A percentile compares a stretch with the other conserved stretches of the same genome.
Evolutionary conservation across 1,140 invertebrate species (phyloP).

Genomic region (Ephestia elutella): DNA sequence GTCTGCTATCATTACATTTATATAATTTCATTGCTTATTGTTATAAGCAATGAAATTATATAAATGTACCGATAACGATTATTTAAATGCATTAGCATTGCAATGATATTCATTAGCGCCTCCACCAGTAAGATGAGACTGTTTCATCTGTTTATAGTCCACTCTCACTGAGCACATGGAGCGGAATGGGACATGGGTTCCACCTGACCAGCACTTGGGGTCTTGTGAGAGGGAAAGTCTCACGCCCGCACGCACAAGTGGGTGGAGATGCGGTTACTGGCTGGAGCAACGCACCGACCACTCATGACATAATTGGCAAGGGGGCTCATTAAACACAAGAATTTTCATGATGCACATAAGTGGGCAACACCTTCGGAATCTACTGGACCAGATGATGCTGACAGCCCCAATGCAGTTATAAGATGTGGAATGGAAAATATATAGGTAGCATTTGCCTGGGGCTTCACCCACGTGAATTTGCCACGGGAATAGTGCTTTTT

Average conservation of each 20-base stretch:
- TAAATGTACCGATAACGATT: too few species aligned
- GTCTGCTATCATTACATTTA: too few species aligned
- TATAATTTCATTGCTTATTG: too few species aligned
- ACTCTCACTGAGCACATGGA: constrained; percentile 13
- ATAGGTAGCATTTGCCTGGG: too few species aligned
- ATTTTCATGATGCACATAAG: constrained; percentile 29
- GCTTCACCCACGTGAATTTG: too few species aligned
- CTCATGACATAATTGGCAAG: constrained; percentile 63
- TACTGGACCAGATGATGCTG: background rate
- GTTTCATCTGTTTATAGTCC: constrained; percentile 11
- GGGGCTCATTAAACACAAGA: constrained; percentile 42
- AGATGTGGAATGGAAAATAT: background rate
- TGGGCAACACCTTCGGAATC: constrained; percentile 26
- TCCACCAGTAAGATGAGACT: background rate
- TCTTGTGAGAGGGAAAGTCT: constrained; percentile 68
- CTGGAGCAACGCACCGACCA: constrained; percentile 59
- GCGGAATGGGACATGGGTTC: constrained; percentile 19
- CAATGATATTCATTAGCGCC: background rate
- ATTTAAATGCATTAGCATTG: too few species aligned
- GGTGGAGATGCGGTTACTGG: constrained; percentile 63
- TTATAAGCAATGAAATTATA: too few species aligned
- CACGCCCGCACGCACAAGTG: constrained; percentile 61
- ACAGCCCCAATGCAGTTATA: constrained; percentile 6
- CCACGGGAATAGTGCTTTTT: too few species aligned
- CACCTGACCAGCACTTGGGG: constrained; percentile 32